phyloP scores from a whole-genome alignment of 2,888 invertebrate genomes.

The Oscheius sp. region DNA sequence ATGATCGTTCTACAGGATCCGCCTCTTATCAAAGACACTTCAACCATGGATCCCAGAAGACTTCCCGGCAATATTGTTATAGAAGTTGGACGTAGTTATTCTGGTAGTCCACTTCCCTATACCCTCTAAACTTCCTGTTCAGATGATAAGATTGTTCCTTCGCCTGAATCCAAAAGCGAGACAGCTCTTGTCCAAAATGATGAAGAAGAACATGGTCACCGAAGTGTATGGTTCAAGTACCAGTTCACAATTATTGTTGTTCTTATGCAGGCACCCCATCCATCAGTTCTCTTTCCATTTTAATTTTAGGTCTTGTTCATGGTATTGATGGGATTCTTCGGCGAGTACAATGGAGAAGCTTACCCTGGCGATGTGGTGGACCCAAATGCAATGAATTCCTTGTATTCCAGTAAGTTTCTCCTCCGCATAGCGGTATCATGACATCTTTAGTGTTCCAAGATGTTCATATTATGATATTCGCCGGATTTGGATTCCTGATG shows the following conservation, averaged over 20 bases:
- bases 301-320: conserved; percentile 59
- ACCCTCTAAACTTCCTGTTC: neutral
- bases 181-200: neutral
- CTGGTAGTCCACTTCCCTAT: neutral
- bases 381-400: conserved; percentile 33
- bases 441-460: conserved; percentile 76
- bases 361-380: conserved; percentile 51
- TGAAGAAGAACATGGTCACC: neutral
- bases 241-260: conserved; percentile 24
- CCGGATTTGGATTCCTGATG: conserved; percentile 95
- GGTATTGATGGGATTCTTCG: conserved; percentile 64
- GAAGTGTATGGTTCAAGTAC: conserved; percentile 7
- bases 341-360: conserved; percentile 52
- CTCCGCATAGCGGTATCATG: neutral
- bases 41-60: no score
- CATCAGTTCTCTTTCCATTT: no score
- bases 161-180: neutral
- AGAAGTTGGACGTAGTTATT: neutral
- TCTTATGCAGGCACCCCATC: conserved; percentile 11
- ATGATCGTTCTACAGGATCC: neutral
- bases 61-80: neutral
- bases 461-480: conserved; percentile 94
- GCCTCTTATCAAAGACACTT: no score
- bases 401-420: conserved; percentile 50
- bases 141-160: neutral